A percentile compares a stretch with the other conserved stretches of the same genome.
Conservation (phyloP, 92 coral and sea anemone species). For the Zoanthus solanderi region DNA sequence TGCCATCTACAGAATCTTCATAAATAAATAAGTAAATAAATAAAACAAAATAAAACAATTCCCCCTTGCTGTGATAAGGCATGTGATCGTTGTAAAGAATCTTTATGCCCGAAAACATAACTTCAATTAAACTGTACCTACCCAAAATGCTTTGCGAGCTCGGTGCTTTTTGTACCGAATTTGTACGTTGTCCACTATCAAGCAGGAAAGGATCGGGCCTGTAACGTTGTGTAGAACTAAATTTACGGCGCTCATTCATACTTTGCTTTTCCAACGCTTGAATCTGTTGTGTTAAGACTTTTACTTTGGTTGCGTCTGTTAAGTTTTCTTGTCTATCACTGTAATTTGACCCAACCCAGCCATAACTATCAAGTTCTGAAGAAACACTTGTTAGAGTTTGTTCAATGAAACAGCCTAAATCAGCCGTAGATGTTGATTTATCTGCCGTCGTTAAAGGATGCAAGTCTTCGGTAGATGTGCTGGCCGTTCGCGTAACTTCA, state of each 20-base stretch:
- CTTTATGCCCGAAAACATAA: too few relatives aligned
- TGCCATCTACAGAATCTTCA: too few relatives aligned
- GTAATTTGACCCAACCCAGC: constrained; percentile 16
- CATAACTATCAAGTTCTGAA: constrained; percentile 34
- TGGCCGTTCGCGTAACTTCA: constrained; percentile 54
- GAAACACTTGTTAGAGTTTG: constrained; percentile 40
- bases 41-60: too few relatives aligned
- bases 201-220: constrained; percentile 72
- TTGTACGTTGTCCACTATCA: constrained; percentile 46
- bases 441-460: constrained; percentile 51
- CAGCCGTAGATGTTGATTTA: constrained; percentile 86
- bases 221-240: constrained; percentile 75
- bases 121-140: constrained; percentile 29
- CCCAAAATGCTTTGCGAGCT: constrained; percentile 87
- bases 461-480: constrained; percentile 84
- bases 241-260: constrained; percentile 76
- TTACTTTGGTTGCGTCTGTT: constrained; percentile 82
- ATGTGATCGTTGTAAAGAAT: too few relatives aligned
- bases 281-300: constrained; percentile 72
- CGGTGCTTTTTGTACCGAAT: constrained; percentile 70
- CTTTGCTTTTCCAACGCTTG: constrained; percentile 69
- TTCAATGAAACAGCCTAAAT: constrained; percentile 56
- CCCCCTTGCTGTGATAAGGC: too few relatives aligned
- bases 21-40: too few relatives aligned
- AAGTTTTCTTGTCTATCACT: constrained; percentile 55